These are phyloP conservation scores for Molossus molossus DNA, from an alignment of 2,797 vertebrate species.

Conservation along the genomic window DNA sequence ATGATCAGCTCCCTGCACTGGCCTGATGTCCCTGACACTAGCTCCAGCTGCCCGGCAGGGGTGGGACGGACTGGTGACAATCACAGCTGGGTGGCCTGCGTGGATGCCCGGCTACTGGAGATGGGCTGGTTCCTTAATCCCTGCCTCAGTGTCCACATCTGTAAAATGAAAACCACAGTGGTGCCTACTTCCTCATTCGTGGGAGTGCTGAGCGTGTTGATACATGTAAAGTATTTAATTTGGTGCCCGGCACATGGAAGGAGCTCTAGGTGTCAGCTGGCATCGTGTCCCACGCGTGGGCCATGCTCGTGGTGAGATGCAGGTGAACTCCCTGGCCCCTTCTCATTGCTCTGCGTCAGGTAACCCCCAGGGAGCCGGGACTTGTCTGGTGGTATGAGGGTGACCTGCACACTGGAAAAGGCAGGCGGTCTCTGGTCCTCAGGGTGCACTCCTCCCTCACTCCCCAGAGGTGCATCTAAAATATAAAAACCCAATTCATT, in stretches of 20 bases:
- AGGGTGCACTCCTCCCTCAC: not conserved
- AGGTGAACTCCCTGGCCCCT: not conserved
- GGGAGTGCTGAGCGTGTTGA: not conserved
- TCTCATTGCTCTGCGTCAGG: not conserved
- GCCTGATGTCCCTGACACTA: not conserved
- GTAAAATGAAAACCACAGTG: not conserved
- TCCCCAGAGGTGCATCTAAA: not conserved
- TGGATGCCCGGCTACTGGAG: not conserved
- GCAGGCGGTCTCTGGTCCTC: not conserved
- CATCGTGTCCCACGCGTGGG: not conserved
- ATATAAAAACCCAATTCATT: not conserved
- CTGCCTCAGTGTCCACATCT: not conserved
- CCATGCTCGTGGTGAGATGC: not conserved
- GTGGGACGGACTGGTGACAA: not conserved
- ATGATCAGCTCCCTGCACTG: not conserved
- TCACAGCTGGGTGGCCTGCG: not conserved
- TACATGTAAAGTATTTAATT: not conserved
- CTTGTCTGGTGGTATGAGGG: not conserved
- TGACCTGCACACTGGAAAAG: not conserved
- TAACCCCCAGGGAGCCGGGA: not conserved
- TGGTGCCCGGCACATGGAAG: not conserved
- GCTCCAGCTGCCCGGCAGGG: not conserved
- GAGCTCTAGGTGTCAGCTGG: not conserved
- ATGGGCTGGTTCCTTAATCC: not conserved
- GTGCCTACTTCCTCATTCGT: not conserved